phyloP scores from a whole-genome alignment of 2,888 invertebrate genomes.

The Xylota sylvarum region DNA sequence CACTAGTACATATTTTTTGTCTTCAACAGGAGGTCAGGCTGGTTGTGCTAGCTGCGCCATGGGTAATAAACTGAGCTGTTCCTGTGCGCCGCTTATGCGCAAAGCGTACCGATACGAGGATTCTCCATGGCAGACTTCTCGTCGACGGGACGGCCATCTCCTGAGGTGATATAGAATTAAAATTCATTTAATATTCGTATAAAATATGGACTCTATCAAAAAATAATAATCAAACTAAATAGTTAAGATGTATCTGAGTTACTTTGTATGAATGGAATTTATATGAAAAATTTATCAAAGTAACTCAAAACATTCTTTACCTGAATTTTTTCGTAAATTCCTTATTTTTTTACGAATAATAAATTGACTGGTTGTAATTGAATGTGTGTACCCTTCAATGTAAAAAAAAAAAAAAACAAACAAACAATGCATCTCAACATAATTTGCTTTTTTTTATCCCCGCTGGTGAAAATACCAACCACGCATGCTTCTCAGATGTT shows the following conservation, averaged over 20 bases:
- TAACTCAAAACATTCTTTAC: neutral
- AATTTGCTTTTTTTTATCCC: constrained; percentile 24
- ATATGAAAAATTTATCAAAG: neutral
- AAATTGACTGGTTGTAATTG: neutral
- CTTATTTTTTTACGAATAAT: neutral
- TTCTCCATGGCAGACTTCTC: constrained; percentile 96
- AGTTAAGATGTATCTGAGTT: neutral
- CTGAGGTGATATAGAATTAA: constrained; percentile 88
- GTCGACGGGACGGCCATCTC: constrained; percentile 93
- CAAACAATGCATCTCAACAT: neutral
- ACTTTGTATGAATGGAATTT: neutral
- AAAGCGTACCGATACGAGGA: constrained; percentile 98
- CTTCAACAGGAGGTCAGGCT: constrained; percentile 83
- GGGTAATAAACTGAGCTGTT: constrained; percentile 99
- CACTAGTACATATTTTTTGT: too few species aligned
- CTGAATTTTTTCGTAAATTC: neutral
- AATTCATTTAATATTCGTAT: neutral
- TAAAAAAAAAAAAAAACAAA: neutral
- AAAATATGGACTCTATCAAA: neutral
- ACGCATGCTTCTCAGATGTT: constrained; percentile 6
- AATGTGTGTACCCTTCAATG: neutral
- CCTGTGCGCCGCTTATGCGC: constrained; percentile 97
- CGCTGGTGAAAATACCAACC: constrained; percentile 15
- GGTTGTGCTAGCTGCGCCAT: constrained; percentile 88
- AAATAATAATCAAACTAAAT: neutral